phyloP scores from a whole-genome alignment of 2,113 vertebrate genomes.

The Microtus montanus region DNA sequence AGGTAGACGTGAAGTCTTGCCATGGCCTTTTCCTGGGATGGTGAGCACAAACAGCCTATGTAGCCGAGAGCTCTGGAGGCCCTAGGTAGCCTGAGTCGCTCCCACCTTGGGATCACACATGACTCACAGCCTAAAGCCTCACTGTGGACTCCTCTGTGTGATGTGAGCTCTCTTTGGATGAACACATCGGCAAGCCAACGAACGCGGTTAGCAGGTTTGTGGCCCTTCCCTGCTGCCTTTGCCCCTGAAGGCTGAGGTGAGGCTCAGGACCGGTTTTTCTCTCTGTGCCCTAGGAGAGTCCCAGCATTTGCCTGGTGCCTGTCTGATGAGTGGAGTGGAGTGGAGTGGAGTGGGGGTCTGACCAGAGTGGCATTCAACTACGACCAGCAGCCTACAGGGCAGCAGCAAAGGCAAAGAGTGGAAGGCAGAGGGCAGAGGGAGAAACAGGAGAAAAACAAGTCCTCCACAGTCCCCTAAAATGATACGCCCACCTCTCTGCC shows the following conservation, averaged over 20 bases:
- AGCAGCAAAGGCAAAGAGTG: constrained; percentile 11
- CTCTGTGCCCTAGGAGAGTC: constrained; percentile 34
- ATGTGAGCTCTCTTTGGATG: constrained; percentile 25
- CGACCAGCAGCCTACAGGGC: background rate
- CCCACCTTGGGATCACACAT: background rate
- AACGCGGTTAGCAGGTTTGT: constrained; percentile 59
- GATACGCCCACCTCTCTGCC: background rate
- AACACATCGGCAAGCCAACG: constrained; percentile 43
- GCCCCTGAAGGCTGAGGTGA: constrained; percentile 32
- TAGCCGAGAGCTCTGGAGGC: background rate
- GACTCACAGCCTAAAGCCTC: constrained; percentile 48
- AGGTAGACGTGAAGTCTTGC: background rate
- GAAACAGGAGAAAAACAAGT: background rate
- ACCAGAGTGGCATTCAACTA: background rate
- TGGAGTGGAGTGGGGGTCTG: background rate
- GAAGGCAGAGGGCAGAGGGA: background rate
- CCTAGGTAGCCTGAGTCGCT: background rate
- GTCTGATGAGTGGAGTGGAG: background rate
- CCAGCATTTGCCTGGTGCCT: background rate
- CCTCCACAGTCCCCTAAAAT: background rate
- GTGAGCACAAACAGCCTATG: constrained; percentile 1
- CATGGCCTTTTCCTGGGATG: constrained; percentile 24
- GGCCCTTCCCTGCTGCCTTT: constrained; percentile 55
- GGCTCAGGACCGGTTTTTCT: background rate
- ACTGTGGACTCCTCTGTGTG: background rate